Evolutionary conservation across 2,113 vertebrate genomes (phyloP), one percentile per base, ranked within the genome.

Genomic region (Caranx ignobilis): DNA sequence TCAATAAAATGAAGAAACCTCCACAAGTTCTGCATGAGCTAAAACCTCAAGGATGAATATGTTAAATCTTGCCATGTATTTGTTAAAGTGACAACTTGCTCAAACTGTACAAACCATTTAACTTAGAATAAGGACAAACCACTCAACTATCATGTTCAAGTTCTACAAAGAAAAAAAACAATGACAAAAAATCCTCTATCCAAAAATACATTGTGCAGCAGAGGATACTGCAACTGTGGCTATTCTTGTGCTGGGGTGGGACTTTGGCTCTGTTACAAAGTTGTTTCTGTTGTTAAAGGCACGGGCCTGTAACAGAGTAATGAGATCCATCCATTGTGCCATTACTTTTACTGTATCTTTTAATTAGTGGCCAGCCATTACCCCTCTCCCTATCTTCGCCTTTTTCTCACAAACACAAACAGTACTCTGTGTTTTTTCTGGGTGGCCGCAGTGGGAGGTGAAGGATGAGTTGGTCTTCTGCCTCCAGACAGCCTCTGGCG

Each of bases 401-500:
- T 75, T 11, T 73, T 18, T 64, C 45, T 43, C 70, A 75, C 79
- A 85, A 73, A 91, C 66, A 72, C 56, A 75, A 76, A 80, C 59
- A 41, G 37, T 37, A 6, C 13, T 37, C 43, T 43, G 2, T 34
- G 37, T 26, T 68, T 84, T 68, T 77, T 71, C 68, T 57, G 74
- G 70, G 70, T 79, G 77, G 55, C 71, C 86, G 74, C 89, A 54
- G 83, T 83, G 63, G 87, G 87, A 80, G 77, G 73, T 87, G 75
- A 77, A 81, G 77, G 73, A 84, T 89, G 86, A 80, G 71, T 79
- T 82, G 86, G 83, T 85, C 85, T 77, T 77, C 63, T 89, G 85
- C 74, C 77, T 88, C 75, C 69, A 82, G 81, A 86, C 74, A 73
- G 86, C 90, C 86, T 87, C 85, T 87, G 92, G 90, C 88, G 43